Conservation (phyloP, 2,113 vertebrate species). For the Oceanodroma tethys region DNA sequence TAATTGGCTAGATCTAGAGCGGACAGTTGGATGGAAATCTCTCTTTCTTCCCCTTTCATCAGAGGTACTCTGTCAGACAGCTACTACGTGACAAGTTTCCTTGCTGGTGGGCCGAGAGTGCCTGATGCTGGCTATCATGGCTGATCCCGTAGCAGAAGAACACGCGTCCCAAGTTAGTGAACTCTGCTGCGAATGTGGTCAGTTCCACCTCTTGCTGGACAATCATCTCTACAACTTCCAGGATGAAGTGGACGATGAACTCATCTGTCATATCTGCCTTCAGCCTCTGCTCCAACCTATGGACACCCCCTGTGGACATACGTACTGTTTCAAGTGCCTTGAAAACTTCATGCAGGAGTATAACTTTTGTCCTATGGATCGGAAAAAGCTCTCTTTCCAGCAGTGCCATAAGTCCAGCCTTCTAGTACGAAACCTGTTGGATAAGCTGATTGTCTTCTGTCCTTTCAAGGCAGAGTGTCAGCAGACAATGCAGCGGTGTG, state of each 20-base stretch:
- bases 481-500: constrained; percentile 86
- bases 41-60: background rate
- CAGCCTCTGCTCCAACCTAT: constrained; percentile 88
- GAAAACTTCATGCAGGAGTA: constrained; percentile 89
- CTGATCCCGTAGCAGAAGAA: constrained; percentile 58
- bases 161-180: background rate
- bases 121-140: constrained; percentile 62
- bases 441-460: constrained; percentile 84
- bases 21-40: background rate
- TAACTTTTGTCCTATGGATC: constrained; percentile 89
- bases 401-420: constrained; percentile 88
- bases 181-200: constrained; percentile 87
- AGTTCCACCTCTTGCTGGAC: constrained; percentile 80
- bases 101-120: background rate
- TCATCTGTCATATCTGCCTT: constrained; percentile 90
- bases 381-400: constrained; percentile 82
- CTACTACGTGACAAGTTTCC: background rate
- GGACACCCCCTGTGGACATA: constrained; percentile 92
- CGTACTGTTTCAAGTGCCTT: constrained; percentile 87
- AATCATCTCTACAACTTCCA: constrained; percentile 91
- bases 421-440: constrained; percentile 87
- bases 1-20: background rate
- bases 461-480: constrained; percentile 82
- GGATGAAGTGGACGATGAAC: constrained; percentile 89
- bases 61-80: background rate